These are phyloP conservation scores for Cassiopea andromeda DNA, from an alignment of 30 jellyfish, hydroid and myxozoan species.

Conservation along the genomic window DNA sequence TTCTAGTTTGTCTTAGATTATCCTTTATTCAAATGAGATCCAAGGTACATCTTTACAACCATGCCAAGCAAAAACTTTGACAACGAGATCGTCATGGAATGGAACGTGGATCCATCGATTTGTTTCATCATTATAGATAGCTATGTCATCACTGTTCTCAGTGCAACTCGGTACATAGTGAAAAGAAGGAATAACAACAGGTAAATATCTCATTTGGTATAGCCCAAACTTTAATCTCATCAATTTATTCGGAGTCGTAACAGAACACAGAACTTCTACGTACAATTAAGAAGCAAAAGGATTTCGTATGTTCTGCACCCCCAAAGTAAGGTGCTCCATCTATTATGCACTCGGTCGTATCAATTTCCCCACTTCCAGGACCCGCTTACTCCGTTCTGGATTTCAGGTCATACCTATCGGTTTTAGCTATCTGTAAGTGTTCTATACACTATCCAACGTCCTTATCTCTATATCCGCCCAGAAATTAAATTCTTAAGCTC, in stretches of 20 bases:
- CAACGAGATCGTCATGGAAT: background rate
- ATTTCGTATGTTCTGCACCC: too few species aligned
- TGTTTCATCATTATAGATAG: background rate
- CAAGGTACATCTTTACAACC: background rate
- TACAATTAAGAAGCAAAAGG: too few species aligned
- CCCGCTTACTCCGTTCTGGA: background rate
- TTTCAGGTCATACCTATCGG: background rate
- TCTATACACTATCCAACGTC: constrained; percentile 12
- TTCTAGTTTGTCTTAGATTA: constrained; percentile 40
- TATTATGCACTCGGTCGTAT: too few species aligned
- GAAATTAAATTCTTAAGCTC: constrained; percentile 54
- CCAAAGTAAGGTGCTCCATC: too few species aligned
- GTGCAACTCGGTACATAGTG: too few species aligned
- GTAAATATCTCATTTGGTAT: too few species aligned
- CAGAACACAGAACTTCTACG: too few species aligned
- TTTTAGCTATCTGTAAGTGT: constrained; percentile 7
- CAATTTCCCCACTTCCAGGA: too few species aligned
- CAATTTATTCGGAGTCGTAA: too few species aligned
- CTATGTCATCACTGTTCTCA: too few species aligned
- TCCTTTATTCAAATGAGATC: constrained; percentile 16
- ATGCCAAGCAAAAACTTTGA: background rate
- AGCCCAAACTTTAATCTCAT: too few species aligned
- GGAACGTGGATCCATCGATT: background rate
- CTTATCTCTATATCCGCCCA: constrained; percentile 53
- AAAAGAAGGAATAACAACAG: too few species aligned